phyloP scores from a whole-genome alignment of 2,888 invertebrate species.

The Melanophora roralis region DNA sequence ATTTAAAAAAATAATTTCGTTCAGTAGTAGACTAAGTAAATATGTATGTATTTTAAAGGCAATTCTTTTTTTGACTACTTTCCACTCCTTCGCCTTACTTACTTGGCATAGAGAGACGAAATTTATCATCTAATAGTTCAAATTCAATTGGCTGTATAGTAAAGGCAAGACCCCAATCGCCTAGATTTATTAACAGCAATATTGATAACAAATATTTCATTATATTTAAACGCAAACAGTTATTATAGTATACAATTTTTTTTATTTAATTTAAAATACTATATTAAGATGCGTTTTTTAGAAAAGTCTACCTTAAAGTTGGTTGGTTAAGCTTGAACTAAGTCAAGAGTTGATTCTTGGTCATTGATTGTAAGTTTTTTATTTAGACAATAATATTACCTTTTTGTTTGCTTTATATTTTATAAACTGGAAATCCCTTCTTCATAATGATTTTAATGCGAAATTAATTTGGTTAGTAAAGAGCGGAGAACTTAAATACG shows the following conservation, averaged over 20 bases:
- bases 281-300: not conserved
- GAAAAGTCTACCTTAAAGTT: constrained; percentile 17
- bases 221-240: constrained; percentile 29
- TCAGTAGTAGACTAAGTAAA: no score
- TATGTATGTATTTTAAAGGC: no score
- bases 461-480: not conserved
- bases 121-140: constrained; percentile 66
- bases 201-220: constrained; percentile 35
- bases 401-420: not conserved
- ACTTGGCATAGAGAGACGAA: constrained; percentile 72
- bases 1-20: constrained; percentile 12
- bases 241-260: not conserved
- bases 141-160: constrained; percentile 60
- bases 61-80: not conserved
- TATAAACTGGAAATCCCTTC: constrained; percentile 38
- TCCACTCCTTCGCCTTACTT: constrained; percentile 23
- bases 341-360: constrained; percentile 4
- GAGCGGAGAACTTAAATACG: not conserved
- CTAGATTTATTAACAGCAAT: constrained; percentile 17
- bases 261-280: no score
- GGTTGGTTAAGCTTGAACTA: constrained; percentile 28
- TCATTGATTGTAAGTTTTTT: not conserved
- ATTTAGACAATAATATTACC: no score
- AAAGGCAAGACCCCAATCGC: constrained; percentile 15
- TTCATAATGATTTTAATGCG: not conserved